phyloP scores from a whole-genome alignment of 2,113 vertebrate species.

The Climacteris rufus region DNA sequence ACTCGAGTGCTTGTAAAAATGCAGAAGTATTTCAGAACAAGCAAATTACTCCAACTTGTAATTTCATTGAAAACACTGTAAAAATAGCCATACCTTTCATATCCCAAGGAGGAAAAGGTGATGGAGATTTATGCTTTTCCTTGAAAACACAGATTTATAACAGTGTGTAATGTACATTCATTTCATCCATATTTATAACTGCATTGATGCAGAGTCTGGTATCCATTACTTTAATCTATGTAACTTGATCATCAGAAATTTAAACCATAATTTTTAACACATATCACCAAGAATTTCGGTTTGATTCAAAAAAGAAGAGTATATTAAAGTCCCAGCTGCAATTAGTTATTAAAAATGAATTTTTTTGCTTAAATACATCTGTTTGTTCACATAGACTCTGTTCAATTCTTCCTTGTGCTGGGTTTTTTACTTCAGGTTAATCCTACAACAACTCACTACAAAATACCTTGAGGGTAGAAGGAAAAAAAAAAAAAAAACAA shows the following conservation, averaged over 20 bases:
- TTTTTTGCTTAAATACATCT: slow-evolving; percentile 41
- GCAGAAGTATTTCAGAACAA: slow-evolving; percentile 59
- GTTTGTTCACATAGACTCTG: slow-evolving; percentile 2
- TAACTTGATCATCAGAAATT: slow-evolving; percentile 80
- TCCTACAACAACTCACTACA: slow-evolving; percentile 10
- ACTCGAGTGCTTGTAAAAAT: slow-evolving; percentile 17
- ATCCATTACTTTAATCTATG: slow-evolving; percentile 80
- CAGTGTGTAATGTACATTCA: slow-evolving; percentile 71
- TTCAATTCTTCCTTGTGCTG: neutral
- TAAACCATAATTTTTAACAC: slow-evolving; percentile 76
- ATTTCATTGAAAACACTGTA: slow-evolving; percentile 62
- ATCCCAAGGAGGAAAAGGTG: slow-evolving; percentile 66
- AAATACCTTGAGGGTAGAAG: slow-evolving; percentile 25
- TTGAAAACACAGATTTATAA: slow-evolving; percentile 77
- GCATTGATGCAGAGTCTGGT: slow-evolving; percentile 74
- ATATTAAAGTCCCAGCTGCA: slow-evolving; percentile 68
- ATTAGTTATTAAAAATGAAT: slow-evolving; percentile 56
- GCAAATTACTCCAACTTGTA: slow-evolving; percentile 63
- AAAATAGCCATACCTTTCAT: slow-evolving; percentile 46
- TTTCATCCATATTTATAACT: slow-evolving; percentile 81
- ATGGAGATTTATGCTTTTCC: slow-evolving; percentile 75
- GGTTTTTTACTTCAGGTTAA: slow-evolving; percentile 36
- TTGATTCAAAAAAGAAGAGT: slow-evolving; percentile 68
- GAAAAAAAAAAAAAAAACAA: neutral
- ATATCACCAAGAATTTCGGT: slow-evolving; percentile 73